Evolutionary conservation across 2,113 vertebrate species (phyloP), one percentile per base, ranked within the genome.

Genomic region (Microcebus griseorufus): DNA sequence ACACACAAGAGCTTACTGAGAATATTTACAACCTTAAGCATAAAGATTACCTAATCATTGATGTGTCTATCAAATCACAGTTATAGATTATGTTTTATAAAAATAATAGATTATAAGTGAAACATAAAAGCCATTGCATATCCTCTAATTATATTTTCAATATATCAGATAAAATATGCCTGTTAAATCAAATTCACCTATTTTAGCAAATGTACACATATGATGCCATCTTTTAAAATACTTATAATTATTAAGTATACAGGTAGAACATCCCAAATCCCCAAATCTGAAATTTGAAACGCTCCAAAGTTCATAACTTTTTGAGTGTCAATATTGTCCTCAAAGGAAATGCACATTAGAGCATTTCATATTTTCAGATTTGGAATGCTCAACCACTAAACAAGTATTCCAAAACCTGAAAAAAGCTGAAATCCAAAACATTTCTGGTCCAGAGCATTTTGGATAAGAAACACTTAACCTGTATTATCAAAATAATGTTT

Each of bases 101-200:
- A 81, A 96, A 91, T 75, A 82, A 75, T 37, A 93, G 6, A 4
- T 97, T 73, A 62, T 39, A 90, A 97, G 6, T 83, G 37, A 98
- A 97, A 79, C 95, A 82, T 37, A 90, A 73, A 90, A 65, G 8
- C 20, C 1, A 72, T 75, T 93, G 94, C 32, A n/a, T 82, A 64
- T 48, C 80, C 60, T 2, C 8, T 95, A 60, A 25, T 84, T 86
- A 83, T 83, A 89, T 81, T 98, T 98, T 97, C 45, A 86, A 60
- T 89, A 95, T 90, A 80, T 37, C 55, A 32, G n/a, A 45, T 81
- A 64, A 13, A 29, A 29, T 64, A 64, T 64, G 11, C 92, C 88
- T 97, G 23, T 87, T 39, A 95, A 93, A 86, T 92, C n/a, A 85
- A 90, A 93, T 95, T 45, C 32, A 96, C 39, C 29, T 93, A 48